phyloP scores from a whole-genome alignment of 2,888 invertebrate species.

The Euplexia lucipara region DNA sequence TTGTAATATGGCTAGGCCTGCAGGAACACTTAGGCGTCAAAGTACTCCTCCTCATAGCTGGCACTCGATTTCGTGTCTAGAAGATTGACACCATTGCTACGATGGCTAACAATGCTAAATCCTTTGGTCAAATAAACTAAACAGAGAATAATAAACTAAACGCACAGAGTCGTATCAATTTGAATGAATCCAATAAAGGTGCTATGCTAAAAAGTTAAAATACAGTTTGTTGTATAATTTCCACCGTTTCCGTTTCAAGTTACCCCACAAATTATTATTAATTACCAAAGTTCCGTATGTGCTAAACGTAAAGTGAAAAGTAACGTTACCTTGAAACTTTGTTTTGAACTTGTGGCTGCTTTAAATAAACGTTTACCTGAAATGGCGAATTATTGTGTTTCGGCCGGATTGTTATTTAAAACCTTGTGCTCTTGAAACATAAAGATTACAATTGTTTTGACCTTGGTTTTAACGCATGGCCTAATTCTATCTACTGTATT shows the following conservation, averaged over 20 bases:
- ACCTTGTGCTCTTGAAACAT: neutral
- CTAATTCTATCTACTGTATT: conserved; percentile 28
- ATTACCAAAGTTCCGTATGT: conserved; percentile 53
- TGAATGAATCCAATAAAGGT: conserved; percentile 4
- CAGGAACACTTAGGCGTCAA: too few relatives aligned
- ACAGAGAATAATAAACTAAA: too few relatives aligned
- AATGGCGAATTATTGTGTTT: conserved; percentile 28
- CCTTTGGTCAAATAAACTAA: too few relatives aligned
- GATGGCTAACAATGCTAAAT: too few relatives aligned
- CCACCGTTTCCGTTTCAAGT: conserved; percentile 29
- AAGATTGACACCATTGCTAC: too few relatives aligned
- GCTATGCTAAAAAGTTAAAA: conserved; percentile 16
- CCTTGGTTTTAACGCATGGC: conserved; percentile 5
- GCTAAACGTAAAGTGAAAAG: conserved; percentile 35
- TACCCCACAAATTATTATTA: conserved; percentile 55
- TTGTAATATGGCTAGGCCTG: too few relatives aligned
- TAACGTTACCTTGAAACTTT: conserved; percentile 48
- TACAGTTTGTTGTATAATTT: conserved; percentile 29
- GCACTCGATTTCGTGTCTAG: too few relatives aligned
- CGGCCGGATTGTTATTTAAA: conserved; percentile 13
- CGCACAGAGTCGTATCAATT: neutral
- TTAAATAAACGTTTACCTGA: conserved; percentile 36
- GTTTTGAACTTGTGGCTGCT: conserved; percentile 23
- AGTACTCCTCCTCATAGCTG: too few relatives aligned
- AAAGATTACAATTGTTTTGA: conserved; percentile 11